Evolutionary conservation across 2,797 vertebrate genomes (phyloP).

Genomic region (Furcifer pardalis): DNA sequence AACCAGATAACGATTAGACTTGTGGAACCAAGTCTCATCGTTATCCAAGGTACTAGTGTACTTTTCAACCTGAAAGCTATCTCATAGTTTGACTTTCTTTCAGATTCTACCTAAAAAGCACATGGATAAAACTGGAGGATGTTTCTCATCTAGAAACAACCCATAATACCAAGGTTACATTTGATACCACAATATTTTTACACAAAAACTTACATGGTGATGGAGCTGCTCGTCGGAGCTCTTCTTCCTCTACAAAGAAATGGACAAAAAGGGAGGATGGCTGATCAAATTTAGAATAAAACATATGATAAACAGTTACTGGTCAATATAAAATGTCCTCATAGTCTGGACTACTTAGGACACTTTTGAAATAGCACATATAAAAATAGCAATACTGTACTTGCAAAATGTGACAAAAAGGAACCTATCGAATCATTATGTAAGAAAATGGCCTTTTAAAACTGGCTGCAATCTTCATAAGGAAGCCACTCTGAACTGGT

Average conservation of each 20-base stretch:
- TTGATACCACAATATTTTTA: constrained; percentile 47
- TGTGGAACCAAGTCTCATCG: no score
- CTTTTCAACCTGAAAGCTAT: background rate
- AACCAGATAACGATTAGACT: no score
- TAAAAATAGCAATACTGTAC: background rate
- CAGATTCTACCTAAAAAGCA: background rate
- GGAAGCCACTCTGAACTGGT: no score
- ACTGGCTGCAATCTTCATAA: no score
- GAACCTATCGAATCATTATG: background rate
- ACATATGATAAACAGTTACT: background rate
- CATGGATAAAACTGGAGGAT: background rate
- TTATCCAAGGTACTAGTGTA: background rate
- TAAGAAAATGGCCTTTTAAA: no score
- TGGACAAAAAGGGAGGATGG: constrained; percentile 71
- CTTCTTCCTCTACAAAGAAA: constrained; percentile 80
- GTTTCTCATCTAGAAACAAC: constrained; percentile 27
- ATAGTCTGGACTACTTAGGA: background rate
- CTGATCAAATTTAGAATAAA: constrained; percentile 52
- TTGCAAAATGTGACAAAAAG: background rate
- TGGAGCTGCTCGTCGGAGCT: constrained; percentile 81
- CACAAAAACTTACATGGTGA: constrained; percentile 79
- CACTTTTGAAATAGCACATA: background rate
- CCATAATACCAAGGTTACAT: background rate
- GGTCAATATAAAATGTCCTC: background rate
- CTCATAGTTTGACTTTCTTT: background rate